A percentile compares a stretch with the other conserved stretches of the same genome.
Evolutionary conservation across 2,888 invertebrate genomes (phyloP).

Genomic region (Xylota segnis): DNA sequence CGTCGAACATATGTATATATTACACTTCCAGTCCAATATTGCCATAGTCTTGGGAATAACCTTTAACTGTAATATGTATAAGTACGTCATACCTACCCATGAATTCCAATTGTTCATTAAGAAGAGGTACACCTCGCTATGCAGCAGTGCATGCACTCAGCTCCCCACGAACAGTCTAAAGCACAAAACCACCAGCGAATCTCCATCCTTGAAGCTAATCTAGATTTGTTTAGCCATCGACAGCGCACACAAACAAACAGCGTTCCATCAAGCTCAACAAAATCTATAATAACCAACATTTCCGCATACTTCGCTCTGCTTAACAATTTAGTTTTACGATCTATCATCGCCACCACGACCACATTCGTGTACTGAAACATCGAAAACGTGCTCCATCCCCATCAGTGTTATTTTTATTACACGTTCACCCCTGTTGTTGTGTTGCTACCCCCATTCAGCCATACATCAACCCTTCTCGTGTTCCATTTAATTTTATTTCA

Average conservation of each 20-base stretch:
- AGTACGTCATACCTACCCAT: too few relatives aligned
- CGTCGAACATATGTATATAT: too few relatives aligned
- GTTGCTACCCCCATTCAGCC: constrained; percentile 6
- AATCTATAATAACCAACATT: background rate
- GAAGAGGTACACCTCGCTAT: too few relatives aligned
- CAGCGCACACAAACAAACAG: background rate
- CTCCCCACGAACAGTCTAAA: too few relatives aligned
- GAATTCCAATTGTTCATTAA: too few relatives aligned
- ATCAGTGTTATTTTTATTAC: background rate
- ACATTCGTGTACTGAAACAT: background rate
- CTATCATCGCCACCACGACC: background rate
- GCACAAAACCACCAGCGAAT: background rate
- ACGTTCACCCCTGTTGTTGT: background rate
- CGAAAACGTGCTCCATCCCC: background rate
- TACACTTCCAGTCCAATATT: too few relatives aligned
- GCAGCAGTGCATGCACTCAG: too few relatives aligned
- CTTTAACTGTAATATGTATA: too few relatives aligned
- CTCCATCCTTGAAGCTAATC: background rate
- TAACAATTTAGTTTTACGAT: constrained; percentile 1
- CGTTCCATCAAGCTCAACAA: background rate
- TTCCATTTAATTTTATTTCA: constrained; percentile 64
- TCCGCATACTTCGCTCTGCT: background rate
- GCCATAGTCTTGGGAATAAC: too few relatives aligned
- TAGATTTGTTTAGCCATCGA: background rate
- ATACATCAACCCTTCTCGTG: constrained; percentile 4